Percentiles rank a stretch among this genome's conserved stretches.
phyloP scores from a whole-genome alignment of 2,797 vertebrate genomes.

The Danionella dracula region DNA sequence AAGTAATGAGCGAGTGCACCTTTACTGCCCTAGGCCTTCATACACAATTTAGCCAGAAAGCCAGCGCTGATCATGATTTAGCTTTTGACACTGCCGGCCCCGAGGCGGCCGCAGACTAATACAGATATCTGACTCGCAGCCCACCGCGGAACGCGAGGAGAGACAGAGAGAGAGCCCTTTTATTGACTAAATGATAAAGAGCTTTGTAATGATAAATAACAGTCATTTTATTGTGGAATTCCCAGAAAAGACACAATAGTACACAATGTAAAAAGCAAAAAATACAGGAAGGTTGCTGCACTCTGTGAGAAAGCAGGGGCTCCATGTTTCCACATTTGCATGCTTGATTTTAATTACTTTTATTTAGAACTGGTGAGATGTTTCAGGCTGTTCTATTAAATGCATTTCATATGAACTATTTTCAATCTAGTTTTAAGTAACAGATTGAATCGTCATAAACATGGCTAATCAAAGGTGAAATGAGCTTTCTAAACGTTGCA shows the following conservation, averaged over 20 bases:
- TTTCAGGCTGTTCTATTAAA: background rate
- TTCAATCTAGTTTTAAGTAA: no score
- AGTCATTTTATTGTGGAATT: conserved; percentile 99
- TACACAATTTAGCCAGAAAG: conserved; percentile 99
- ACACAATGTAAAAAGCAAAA: conserved; percentile 58
- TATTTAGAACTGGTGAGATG: background rate
- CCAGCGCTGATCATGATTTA: conserved; percentile 99
- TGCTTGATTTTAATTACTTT: conserved; percentile 26
- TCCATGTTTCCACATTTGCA: conserved; percentile 71
- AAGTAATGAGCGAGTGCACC: conserved; percentile 99
- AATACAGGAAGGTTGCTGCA: conserved; percentile 59
- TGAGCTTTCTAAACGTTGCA: no score
- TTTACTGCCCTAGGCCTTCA: conserved; percentile 95
- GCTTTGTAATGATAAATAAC: conserved; percentile 99
- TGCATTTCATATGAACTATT: no score
- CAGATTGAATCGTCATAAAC: no score
- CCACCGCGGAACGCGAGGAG: conserved; percentile 81
- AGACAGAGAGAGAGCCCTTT: conserved; percentile 89
- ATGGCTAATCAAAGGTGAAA: no score
- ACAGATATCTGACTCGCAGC: conserved; percentile 99
- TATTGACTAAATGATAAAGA: conserved; percentile 99
- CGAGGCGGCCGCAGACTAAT: conserved; percentile 94
- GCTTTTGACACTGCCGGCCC: conserved; percentile 99
- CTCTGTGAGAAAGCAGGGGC: conserved; percentile 52
- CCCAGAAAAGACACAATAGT: conserved; percentile 98